Evolutionary conservation across 2,888 invertebrate genomes (phyloP).

Genomic region (Prostheceraeus crozeri): DNA sequence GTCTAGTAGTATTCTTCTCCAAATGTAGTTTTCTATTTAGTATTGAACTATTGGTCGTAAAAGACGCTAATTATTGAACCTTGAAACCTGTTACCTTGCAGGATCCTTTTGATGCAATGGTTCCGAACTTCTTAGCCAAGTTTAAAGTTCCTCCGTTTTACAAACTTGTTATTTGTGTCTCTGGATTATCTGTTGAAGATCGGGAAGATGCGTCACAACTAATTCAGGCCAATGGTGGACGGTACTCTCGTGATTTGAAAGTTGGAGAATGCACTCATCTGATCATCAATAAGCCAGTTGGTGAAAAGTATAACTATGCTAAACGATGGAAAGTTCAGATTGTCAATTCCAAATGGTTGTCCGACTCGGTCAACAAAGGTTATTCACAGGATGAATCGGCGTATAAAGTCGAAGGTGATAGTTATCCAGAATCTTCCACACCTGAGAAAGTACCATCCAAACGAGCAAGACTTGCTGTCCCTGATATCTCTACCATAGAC

Average conservation of each 20-base stretch:
- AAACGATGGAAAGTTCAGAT: slow-evolving; percentile 64
- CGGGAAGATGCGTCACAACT: slow-evolving; percentile 50
- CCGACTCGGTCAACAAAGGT: slow-evolving; percentile 63
- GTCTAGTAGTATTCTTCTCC: too few species aligned
- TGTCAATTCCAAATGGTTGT: slow-evolving; percentile 70
- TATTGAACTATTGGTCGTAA: too few species aligned
- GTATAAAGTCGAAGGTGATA: too few species aligned
- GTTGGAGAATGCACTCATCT: slow-evolving; percentile 61
- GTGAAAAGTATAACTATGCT: slow-evolving; percentile 68
- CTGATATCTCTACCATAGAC: too few species aligned
- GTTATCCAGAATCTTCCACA: too few species aligned
- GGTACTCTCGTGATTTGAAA: slow-evolving; percentile 60
- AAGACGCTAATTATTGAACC: too few species aligned
- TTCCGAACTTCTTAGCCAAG: not conserved
- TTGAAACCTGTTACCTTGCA: too few species aligned
- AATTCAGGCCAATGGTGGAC: slow-evolving; percentile 67
- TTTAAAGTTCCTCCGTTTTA: slow-evolving; percentile 27
- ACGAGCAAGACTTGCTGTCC: too few species aligned
- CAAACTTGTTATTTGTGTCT: slow-evolving; percentile 16
- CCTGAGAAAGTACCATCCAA: too few species aligned
- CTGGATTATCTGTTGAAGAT: slow-evolving; percentile 1
- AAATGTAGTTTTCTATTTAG: too few species aligned
- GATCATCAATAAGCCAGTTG: slow-evolving; percentile 40
- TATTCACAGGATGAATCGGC: slow-evolving; percentile 33
- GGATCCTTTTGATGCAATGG: slow-evolving; percentile 32